Conservation (phyloP, 1,140 invertebrate species). For the Brachionus sp. region DNA sequence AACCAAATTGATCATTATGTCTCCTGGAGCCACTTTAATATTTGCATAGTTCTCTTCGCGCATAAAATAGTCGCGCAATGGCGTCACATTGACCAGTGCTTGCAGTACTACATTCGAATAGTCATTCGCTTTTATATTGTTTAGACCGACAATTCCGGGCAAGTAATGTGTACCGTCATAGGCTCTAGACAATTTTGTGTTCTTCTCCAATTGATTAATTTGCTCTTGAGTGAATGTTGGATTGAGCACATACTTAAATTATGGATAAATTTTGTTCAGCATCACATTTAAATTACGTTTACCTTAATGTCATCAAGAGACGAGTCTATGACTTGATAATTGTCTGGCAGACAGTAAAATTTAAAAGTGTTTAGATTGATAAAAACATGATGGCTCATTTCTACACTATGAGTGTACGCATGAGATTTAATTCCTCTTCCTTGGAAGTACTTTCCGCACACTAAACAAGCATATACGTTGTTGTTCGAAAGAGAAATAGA, state of each 20-base stretch:
- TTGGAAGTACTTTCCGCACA: constrained; percentile 99
- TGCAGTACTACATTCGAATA: constrained; percentile 84
- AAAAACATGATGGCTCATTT: constrained; percentile 94
- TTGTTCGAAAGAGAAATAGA: constrained; percentile 95
- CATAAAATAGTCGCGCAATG: constrained; percentile 88
- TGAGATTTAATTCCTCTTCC: constrained; percentile 92
- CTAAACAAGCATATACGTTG: constrained; percentile 99
- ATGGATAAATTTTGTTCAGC: not conserved
- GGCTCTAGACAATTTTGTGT: constrained; percentile 82
- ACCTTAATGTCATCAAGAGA: constrained; percentile 94
- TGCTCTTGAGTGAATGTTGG: constrained; percentile 84
- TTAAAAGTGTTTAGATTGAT: constrained; percentile 92
- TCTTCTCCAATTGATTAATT: constrained; percentile 75
- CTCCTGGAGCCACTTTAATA: constrained; percentile 46
- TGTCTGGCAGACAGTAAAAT: constrained; percentile 98
- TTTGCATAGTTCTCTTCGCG: constrained; percentile 66
- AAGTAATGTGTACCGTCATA: constrained; percentile 94
- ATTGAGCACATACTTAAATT: constrained; percentile 80
- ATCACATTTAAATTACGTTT: not conserved
- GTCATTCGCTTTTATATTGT: constrained; percentile 98
- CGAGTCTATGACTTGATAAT: constrained; percentile 99
- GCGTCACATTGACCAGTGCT: constrained; percentile 85
- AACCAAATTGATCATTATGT: constrained; percentile 73
- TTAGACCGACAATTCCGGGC: constrained; percentile 85
- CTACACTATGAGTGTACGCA: constrained; percentile 96